Conservation (phyloP, 2,113 vertebrate genomes). For the Ascaphus truei region DNA sequence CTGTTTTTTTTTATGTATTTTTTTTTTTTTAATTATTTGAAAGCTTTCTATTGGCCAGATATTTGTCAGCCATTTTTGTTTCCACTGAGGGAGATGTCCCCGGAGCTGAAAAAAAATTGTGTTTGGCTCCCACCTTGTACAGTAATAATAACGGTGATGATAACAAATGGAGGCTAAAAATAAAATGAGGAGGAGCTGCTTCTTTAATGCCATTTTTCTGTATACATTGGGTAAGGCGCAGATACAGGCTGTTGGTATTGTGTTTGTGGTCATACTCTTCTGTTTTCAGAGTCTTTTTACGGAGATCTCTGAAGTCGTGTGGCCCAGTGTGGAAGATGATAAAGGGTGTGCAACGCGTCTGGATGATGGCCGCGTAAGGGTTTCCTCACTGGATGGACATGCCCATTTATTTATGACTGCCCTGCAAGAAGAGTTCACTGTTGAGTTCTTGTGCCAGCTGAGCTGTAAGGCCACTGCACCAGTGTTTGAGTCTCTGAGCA, state of each 20-base stretch:
- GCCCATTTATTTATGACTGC: conserved; percentile 66
- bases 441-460: conserved; percentile 75
- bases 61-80: too few species aligned
- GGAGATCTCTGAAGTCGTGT: conserved; percentile 62
- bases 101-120: too few species aligned
- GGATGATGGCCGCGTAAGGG: conserved; percentile 49
- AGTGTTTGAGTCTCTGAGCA: background rate
- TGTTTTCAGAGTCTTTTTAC: conserved; percentile 56
- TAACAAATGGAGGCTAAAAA: too few species aligned
- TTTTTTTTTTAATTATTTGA: too few species aligned
- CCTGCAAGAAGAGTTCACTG: conserved; percentile 70
- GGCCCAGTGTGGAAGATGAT: conserved; percentile 57
- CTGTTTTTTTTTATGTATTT: too few species aligned
- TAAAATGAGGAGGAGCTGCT: background rate
- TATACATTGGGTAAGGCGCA: background rate
- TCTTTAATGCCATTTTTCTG: too few species aligned
- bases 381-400: conserved; percentile 70
- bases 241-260: background rate
- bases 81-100: too few species aligned
- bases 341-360: conserved; percentile 35
- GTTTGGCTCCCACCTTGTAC: too few species aligned
- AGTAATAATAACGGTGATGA: too few species aligned
- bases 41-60: too few species aligned
- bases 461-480: conserved; percentile 52
- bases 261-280: conserved; percentile 1